A percentile compares a stretch with the other conserved stretches of the same genome.
phyloP scores from a whole-genome alignment of 2,797 vertebrate genomes.

The Sus cebifrons region DNA sequence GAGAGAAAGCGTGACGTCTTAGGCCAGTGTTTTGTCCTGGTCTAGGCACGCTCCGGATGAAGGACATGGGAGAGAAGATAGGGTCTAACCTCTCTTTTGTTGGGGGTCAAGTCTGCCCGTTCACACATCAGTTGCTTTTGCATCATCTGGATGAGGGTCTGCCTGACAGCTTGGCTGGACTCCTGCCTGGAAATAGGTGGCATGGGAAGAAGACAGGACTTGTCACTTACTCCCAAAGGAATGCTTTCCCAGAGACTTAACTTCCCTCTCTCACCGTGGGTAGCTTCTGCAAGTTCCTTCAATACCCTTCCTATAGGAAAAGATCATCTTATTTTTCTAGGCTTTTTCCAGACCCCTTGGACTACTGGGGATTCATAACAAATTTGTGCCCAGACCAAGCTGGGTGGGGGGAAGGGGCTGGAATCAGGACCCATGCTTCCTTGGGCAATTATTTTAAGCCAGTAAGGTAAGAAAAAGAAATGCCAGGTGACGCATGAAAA shows the following conservation, averaged over 20 bases:
- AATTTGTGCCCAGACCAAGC: neutral
- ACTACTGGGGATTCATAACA: neutral
- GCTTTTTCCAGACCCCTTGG: neutral
- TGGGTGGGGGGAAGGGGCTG: neutral
- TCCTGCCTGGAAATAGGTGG: constrained; percentile 34
- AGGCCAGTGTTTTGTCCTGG: neutral
- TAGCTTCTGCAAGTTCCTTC: constrained; percentile 13
- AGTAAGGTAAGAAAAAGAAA: neutral
- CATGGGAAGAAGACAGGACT: neutral
- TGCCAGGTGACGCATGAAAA: neutral
- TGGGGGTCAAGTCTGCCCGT: neutral
- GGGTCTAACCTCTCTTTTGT: neutral
- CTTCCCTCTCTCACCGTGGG: neutral
- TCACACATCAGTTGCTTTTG: neutral
- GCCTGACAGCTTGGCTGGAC: neutral
- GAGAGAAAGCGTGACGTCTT: neutral
- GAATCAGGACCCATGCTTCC: neutral
- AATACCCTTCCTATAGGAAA: constrained; percentile 1
- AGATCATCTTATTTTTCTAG: neutral
- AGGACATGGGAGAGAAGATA: neutral
- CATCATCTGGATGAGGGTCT: neutral
- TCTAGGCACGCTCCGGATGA: neutral
- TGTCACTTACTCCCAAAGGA: neutral
- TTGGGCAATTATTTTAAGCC: neutral
- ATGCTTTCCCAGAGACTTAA: neutral